Percentiles rank a stretch among this genome's conserved stretches.
Evolutionary conservation across 92 coral and sea anemone genomes (phyloP).

Genomic region (Epizoanthus rinbou): DNA sequence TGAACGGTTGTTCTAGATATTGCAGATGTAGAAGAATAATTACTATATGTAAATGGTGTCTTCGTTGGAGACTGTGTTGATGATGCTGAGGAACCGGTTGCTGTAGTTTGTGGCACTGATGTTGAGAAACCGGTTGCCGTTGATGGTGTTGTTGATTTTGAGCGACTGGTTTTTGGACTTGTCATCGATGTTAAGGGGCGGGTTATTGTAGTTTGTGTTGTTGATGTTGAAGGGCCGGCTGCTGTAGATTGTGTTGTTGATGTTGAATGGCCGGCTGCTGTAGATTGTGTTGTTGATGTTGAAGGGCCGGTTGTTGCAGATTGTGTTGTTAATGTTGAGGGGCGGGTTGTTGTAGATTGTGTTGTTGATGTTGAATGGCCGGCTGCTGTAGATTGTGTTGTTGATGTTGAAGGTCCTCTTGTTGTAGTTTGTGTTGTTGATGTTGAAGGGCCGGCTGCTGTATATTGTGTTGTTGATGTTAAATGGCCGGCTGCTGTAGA

Average conservation of each 20-base stretch:
- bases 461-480: neutral
- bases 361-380: neutral
- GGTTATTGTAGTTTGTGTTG: neutral
- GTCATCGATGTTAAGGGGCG: neutral
- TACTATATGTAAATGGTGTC: neutral
- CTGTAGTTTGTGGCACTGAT: neutral
- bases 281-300: neutral
- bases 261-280: neutral
- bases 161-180: neutral
- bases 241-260: neutral
- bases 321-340: neutral
- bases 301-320: neutral
- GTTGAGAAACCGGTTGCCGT: neutral
- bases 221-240: neutral
- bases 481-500: neutral
- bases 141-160: neutral
- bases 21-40: neutral
- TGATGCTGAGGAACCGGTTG: neutral
- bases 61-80: too few relatives aligned
- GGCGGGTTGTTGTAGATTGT: slow-evolving; percentile 2
- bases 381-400: neutral
- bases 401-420: neutral
- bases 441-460: neutral
- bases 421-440: neutral
- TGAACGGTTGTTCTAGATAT: neutral